A percentile compares a stretch with the other conserved stretches of the same genome.
phyloP scores from a whole-genome alignment of 2,888 invertebrate species.

The Caprella mutica region DNA sequence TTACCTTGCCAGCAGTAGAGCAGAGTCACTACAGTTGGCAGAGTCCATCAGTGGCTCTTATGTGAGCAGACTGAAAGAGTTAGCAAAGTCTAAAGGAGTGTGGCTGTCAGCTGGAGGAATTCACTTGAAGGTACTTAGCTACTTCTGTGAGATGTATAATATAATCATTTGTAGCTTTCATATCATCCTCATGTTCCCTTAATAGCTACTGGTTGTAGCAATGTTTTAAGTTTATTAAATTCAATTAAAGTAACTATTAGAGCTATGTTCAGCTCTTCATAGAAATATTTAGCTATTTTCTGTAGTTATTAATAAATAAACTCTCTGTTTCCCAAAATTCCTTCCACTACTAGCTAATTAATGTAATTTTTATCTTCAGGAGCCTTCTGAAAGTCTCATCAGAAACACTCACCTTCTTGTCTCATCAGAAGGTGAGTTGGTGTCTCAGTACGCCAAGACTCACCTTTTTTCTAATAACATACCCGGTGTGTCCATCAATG shows the following conservation, averaged over 20 bases:
- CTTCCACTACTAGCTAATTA: background rate
- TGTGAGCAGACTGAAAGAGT: constrained; percentile 55
- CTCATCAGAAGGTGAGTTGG: constrained; percentile 60
- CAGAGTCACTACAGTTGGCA: constrained; percentile 55
- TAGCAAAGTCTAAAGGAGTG: constrained; percentile 59
- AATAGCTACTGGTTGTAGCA: too few species aligned
- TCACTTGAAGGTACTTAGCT: constrained; percentile 54
- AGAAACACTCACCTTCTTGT: constrained; percentile 78
- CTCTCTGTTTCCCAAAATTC: too few species aligned
- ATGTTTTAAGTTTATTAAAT: too few species aligned
- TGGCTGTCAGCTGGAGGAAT: constrained; percentile 93
- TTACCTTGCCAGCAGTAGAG: constrained; percentile 63
- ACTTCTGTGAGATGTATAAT: too few species aligned
- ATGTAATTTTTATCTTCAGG: constrained; percentile 37
- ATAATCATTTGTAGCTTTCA: too few species aligned
- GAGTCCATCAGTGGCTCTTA: constrained; percentile 61
- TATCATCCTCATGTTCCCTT: too few species aligned
- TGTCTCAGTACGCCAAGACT: constrained; percentile 68
- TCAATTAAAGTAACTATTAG: too few species aligned
- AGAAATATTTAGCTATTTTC: too few species aligned
- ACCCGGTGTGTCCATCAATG: constrained; percentile 64
- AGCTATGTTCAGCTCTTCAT: too few species aligned
- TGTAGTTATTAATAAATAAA: too few species aligned
- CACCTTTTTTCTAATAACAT: constrained; percentile 89
- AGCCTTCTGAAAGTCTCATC: constrained; percentile 48